A percentile compares a stretch with the other conserved stretches of the same genome.
Evolutionary conservation across 2,888 invertebrate species (phyloP).

Genomic region (Cabera pusaria): DNA sequence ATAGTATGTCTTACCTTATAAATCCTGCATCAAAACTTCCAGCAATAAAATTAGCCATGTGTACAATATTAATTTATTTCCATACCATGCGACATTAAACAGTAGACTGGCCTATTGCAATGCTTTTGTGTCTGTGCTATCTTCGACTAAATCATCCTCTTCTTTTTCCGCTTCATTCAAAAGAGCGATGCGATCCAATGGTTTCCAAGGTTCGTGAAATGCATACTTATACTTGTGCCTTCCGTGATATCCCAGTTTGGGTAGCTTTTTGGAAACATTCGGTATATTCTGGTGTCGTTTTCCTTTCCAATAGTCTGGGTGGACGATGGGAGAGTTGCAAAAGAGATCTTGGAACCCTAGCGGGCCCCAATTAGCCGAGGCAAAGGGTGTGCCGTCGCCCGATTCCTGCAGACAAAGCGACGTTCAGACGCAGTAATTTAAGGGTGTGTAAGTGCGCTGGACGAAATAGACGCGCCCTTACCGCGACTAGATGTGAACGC

Average conservation of each 20-base stretch:
- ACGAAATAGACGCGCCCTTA: constrained; percentile 48
- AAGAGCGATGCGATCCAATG: constrained; percentile 59
- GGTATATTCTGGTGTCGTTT: constrained; percentile 42
- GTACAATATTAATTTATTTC: constrained; percentile 7
- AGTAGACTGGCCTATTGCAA: too few relatives aligned
- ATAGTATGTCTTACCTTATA: too few relatives aligned
- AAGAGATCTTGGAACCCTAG: constrained; percentile 52
- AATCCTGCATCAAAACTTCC: too few relatives aligned
- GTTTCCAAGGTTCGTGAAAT: constrained; percentile 75
- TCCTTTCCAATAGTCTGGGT: constrained; percentile 65
- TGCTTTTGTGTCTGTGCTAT: too few relatives aligned
- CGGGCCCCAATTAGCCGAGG: constrained; percentile 30
- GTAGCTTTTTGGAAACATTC: constrained; percentile 40
- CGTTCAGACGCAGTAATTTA: constrained; percentile 37
- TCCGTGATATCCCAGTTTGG: constrained; percentile 69
- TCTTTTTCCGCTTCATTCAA: constrained; percentile 63
- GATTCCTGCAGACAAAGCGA: constrained; percentile 69
- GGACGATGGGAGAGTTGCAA: constrained; percentile 56
- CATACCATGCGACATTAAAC: constrained; percentile 43
- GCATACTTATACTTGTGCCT: constrained; percentile 66
- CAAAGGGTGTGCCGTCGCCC: constrained; percentile 41
- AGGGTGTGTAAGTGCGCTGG: constrained; percentile 63
- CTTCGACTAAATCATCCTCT: too few relatives aligned
- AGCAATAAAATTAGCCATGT: too few relatives aligned
- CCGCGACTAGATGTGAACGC: constrained; percentile 31